Evolutionary conservation across 2,797 vertebrate species (phyloP), one percentile per base, ranked within the genome.

Genomic region (Danio kyathit): DNA sequence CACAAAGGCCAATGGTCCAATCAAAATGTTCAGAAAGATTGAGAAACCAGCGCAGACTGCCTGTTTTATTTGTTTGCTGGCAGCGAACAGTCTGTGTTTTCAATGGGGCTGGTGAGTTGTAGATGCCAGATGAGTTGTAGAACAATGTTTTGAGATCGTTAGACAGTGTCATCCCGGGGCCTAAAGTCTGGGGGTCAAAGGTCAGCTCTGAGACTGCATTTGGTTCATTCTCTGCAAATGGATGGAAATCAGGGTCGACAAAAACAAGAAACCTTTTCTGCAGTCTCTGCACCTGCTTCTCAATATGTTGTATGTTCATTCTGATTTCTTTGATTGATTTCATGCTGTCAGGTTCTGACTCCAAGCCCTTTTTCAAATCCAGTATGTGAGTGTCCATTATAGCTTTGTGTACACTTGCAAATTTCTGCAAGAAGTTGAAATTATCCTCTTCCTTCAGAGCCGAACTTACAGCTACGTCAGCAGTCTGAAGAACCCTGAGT

Each of bases 371-470:
- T 1, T 85, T 88, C 75, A 92, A 74, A 67, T 90, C 87, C 73
- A 88, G 87, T 7, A 54, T 82, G 10, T 87, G 86, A 83, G 91
- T 90, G 16, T 87, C 88, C 69, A 90, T 86, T 72, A 91, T n/a
- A 65, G 91, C 87, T 73, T 83, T 64, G 16, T 89, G 69, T 64
- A 92, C 91, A 85, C 87, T 83, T 64, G 88, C 82, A 81, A 86
- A 92, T 86, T 85, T 87, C 88, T 91, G 89, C 57, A 93, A 84
- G 86, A 92, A 92, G 21, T 80, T 84, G 86, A 90, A 91, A 80
- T 46, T 0, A 38, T 69, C 64, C 1, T n/a, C 12, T 48, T 66
- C 48, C 7, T 48, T 9, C 9, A 78, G 61, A 48, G 52, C 52
- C 2, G 19, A 66, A 29, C 19, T 63, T 6, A 44, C 13, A 60